Percentiles rank a stretch among this genome's conserved stretches.
Conservation (phyloP, 2,888 invertebrate genomes). For the Gari tellinella region DNA sequence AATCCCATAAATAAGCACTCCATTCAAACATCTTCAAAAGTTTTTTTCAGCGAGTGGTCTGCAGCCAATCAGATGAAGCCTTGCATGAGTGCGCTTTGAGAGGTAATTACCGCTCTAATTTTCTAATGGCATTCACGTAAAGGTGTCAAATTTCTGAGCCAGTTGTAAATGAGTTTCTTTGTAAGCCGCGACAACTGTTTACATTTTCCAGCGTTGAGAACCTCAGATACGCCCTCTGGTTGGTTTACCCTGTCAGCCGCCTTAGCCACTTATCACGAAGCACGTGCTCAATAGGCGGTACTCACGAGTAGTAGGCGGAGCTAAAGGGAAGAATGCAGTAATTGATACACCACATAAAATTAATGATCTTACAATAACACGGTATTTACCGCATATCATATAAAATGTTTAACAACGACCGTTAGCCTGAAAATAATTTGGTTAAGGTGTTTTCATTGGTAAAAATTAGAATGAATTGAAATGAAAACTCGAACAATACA, state of each 20-base stretch:
- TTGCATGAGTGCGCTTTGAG: conserved; percentile 51
- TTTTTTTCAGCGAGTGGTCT: conserved; percentile 23
- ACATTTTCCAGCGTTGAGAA: conserved; percentile 24
- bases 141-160: conserved; percentile 66
- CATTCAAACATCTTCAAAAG: conserved; percentile 6
- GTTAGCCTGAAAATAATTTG: no score
- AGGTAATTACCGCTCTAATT: conserved; percentile 66
- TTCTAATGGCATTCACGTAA: conserved; percentile 64
- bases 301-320: no score
- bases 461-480: no score
- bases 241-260: neutral
- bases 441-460: no score
- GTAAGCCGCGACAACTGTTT: conserved; percentile 41
- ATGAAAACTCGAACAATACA: no score
- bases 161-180: conserved; percentile 63
- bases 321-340: no score
- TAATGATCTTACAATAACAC: no score
- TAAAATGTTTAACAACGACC: no score
- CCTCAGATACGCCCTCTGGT: neutral
- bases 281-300: conserved; percentile 44
- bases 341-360: no score
- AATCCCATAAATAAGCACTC: conserved; percentile 1
- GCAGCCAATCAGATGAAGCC: conserved; percentile 51
- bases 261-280: conserved; percentile 32
- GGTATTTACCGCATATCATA: no score